phyloP scores from a whole-genome alignment of 1,140 invertebrate genomes.

The Brachystomella parvula region DNA sequence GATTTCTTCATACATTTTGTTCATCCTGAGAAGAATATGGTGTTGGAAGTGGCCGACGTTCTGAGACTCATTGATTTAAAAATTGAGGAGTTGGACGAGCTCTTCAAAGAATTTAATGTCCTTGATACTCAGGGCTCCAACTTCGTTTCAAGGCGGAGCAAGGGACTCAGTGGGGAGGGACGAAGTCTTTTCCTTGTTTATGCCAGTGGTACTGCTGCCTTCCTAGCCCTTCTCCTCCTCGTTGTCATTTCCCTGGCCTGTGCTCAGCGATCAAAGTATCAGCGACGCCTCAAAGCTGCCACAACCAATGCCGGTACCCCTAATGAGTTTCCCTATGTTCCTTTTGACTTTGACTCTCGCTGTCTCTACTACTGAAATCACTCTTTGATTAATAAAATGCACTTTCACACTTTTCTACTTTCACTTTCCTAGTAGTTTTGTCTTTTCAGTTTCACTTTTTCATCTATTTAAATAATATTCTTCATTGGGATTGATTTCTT shows the following conservation, averaged over 20 bases:
- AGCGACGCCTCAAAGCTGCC: conserved; percentile 81
- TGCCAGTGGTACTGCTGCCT: conserved; percentile 68
- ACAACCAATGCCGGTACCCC: conserved; percentile 78
- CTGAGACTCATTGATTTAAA: conserved; percentile 79
- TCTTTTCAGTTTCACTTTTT: not conserved
- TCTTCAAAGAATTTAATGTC: conserved; percentile 89
- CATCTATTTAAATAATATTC: too few species aligned
- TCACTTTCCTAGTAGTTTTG: not conserved
- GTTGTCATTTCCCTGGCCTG: conserved; percentile 69
- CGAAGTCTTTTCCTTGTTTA: conserved; percentile 53
- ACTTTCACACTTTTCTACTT: not conserved
- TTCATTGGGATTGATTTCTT: conserved; percentile 2
- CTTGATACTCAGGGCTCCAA: conserved; percentile 71
- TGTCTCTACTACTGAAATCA: not conserved
- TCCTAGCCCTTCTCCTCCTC: conserved; percentile 66
- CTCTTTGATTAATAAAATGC: not conserved
- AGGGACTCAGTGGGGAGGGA: conserved; percentile 53
- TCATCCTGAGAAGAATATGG: conserved; percentile 66
- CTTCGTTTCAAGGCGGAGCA: conserved; percentile 43
- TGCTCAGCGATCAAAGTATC: conserved; percentile 71
- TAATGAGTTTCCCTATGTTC: not conserved
- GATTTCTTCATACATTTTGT: conserved; percentile 90
- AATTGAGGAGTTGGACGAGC: conserved; percentile 73
- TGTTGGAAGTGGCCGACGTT: conserved; percentile 59
- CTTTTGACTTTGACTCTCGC: not conserved